Conservation (phyloP, 2,888 invertebrate genomes). For the Chelonus formosanus region DNA sequence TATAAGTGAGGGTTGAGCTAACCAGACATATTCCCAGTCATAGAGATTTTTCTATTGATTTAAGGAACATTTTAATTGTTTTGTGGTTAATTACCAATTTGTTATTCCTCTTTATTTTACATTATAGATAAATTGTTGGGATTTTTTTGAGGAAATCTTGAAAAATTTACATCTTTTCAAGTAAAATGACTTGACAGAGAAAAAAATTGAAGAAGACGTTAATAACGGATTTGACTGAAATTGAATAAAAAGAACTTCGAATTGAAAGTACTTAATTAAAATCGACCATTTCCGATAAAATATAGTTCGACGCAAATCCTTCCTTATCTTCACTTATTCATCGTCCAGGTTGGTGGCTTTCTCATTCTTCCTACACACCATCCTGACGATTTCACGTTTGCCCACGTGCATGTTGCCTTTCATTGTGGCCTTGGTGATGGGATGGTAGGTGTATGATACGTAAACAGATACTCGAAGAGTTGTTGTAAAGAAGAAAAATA, state of each 20-base stretch:
- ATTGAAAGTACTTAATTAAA: neutral
- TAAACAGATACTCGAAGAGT: neutral
- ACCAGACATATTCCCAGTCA: too few species aligned
- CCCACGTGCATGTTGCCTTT: conserved; percentile 47
- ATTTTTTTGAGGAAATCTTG: too few species aligned
- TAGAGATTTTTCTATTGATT: too few species aligned
- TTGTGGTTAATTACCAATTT: too few species aligned
- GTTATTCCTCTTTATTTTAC: too few species aligned
- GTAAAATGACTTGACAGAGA: too few species aligned
- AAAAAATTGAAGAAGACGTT: too few species aligned
- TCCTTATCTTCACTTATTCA: conserved; percentile 8
- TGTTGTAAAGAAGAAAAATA: neutral
- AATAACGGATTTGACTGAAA: too few species aligned
- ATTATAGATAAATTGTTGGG: too few species aligned
- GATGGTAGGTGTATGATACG: conserved; percentile 30
- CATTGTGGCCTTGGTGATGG: conserved; percentile 25
- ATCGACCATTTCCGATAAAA: neutral
- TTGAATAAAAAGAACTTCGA: neutral
- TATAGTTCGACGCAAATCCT: neutral
- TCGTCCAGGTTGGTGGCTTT: conserved; percentile 34
- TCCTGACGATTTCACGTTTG: conserved; percentile 50
- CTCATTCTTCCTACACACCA: conserved; percentile 39
- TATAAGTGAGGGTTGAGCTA: too few species aligned
- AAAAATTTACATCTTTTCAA: too few species aligned
- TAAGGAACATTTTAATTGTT: too few species aligned